Base-by-base conservation (phyloP, 1,140 invertebrate genomes). In the Orius laevigatus region DNA sequence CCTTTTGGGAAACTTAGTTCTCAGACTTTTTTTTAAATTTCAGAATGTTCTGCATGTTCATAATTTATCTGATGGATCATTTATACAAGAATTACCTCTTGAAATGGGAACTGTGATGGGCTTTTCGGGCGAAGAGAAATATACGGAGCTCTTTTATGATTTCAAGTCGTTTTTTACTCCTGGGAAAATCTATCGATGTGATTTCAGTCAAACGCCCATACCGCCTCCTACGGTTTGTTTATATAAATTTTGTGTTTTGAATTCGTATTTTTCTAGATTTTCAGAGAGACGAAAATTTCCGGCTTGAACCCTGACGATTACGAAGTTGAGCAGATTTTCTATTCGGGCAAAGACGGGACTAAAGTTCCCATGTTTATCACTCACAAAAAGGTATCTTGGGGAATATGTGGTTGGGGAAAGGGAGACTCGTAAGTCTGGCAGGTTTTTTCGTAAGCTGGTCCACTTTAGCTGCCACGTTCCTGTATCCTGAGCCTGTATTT, bases 281-380 rank as follows among this genome's bases (percentile, higher is more conserved):
- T 87, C 59, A 70, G 81, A 55, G 80, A 93, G 66, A 84, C 88
- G 5, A 76, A 80, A 63, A 73, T 97, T 6, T 76, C 83, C 48
- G 80, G 81, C 48, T 90, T 97, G 64, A 77, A 95, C 66, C 63
- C 79, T 3, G 70, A 73, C 5, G 63, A 79, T 45, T 97, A 89
- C 61, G 77, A 82, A 61, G 55, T 53, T 33, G 49, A 53, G 38
- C 58, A 59, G 42, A 72, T 94, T 35, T 98, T 98, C 68, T 98
- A 95, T 64, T 59, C 70, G 1, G 92, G 89, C 63, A 94, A 91
- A 68, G 94, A 98, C 70, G 88, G 86, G 47, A 95, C 91, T 1
- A 82, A 84, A 67, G 75, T 98, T 55, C 95, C 95, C 3, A 98
- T 98, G 94, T 99, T 96, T 65, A 81, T 98, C 53, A 76, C 96